Evolutionary conservation across 1,140 invertebrate species (phyloP), one percentile per base, ranked within the genome.

Genomic region (Listronotus bonariensis): DNA sequence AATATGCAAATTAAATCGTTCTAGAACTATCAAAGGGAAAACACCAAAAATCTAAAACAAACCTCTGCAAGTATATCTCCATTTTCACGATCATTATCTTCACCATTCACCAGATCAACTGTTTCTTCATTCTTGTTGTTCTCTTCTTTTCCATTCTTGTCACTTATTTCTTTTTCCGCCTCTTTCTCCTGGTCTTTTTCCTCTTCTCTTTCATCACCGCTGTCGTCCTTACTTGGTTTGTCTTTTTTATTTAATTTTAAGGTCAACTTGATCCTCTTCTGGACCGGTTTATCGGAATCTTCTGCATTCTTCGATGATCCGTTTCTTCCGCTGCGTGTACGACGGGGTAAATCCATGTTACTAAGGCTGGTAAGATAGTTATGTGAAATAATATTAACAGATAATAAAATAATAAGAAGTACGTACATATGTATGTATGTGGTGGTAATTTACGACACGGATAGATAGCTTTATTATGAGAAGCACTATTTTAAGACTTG

Each of bases 201-300:
- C 34, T 26, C 34, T 36, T 36, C 8, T 11, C 48, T 45, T 45
- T 43, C n/a, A n/a, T 58, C 41, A 18, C 18, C 41, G 15, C 17
- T 7, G 15, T 17, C 26, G 12, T 32, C 40, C 32, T 9, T 18
- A 42, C 42, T 41, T 17, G 7, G 14, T n/a, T 26, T 41, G n/a
- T 38, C 31, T 34, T 40, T 56, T 40, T 53, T 46, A 18, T 45
- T 53, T 3, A 66, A 12, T 60, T 66, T 59, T 14, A 63, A 55
- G 14, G 43, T 46, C 8, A 67, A 34, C n/a, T 53, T 61, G 12
- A 61, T 34, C 43, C 17, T 61, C 40, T 41, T 60, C 36, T 7
- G 15, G 26, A 11, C 15, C 18, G 42, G 32, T 17, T 32, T 43
- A 10, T 31, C 36, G 0, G 15, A 40, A 31, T 62, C 15, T 36